phyloP scores from a whole-genome alignment of 2,797 vertebrate genomes.

The Kryptolebias ocellatus region DNA sequence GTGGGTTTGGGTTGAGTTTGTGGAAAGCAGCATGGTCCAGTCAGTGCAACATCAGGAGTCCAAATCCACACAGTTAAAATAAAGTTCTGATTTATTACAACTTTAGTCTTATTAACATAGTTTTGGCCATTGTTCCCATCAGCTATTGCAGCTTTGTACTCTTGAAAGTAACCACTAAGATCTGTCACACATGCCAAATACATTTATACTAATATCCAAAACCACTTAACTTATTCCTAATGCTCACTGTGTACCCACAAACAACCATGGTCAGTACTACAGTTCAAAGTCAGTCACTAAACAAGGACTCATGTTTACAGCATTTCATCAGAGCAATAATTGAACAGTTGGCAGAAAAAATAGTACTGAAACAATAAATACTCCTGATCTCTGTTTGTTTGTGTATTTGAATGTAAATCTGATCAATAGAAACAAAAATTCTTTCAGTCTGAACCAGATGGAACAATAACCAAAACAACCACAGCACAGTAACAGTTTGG shows the following conservation, averaged over 20 bases:
- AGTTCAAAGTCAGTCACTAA: background rate
- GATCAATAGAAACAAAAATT: background rate
- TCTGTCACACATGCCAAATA: slow-evolving; percentile 17
- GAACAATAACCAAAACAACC: too few species aligned
- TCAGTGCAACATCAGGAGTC: slow-evolving; percentile 47
- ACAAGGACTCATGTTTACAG: slow-evolving; percentile 5
- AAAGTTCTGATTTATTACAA: slow-evolving; percentile 52
- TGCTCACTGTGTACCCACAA: slow-evolving; percentile 1
- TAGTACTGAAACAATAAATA: background rate
- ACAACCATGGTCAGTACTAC: background rate
- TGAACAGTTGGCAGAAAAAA: background rate
- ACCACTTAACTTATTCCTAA: background rate
- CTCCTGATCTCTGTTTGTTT: background rate
- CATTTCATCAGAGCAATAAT: background rate
- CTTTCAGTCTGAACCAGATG: too few species aligned
- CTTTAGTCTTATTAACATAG: slow-evolving; percentile 46
- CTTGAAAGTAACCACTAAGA: slow-evolving; percentile 13
- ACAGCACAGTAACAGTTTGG: too few species aligned
- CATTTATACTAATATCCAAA: slow-evolving; percentile 11
- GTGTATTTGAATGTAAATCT: background rate
- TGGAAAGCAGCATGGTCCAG: slow-evolving; percentile 47
- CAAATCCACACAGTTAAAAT: slow-evolving; percentile 55
- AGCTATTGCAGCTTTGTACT: slow-evolving; percentile 33
- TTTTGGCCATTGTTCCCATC: slow-evolving; percentile 22
- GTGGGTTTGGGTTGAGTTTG: slow-evolving; percentile 45